Percentiles rank a stretch among this genome's conserved stretches.
Conservation (phyloP, 2,888 invertebrate genomes). For the Chrysolina oricalcia region DNA sequence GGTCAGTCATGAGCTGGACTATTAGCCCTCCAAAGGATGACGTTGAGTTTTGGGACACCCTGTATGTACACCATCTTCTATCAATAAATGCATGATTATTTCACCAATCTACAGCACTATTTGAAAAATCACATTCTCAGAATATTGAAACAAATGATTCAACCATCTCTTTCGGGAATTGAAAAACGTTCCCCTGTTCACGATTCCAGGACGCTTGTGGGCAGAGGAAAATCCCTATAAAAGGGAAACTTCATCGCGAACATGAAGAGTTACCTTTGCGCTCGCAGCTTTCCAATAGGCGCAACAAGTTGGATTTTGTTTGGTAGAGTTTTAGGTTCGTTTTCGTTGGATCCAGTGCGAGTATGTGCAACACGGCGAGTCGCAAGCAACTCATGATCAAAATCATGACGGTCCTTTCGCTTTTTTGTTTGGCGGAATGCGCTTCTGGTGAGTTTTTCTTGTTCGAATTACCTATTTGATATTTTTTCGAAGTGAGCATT, state of each 20-base stretch:
- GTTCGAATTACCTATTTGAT: background rate
- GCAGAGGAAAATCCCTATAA: slow-evolving; percentile 39
- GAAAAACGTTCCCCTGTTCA: background rate
- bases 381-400: slow-evolving; percentile 62
- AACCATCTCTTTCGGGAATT: too few relatives aligned
- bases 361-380: background rate
- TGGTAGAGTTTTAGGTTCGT: slow-evolving; percentile 10
- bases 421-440: slow-evolving; percentile 76
- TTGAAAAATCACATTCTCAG: too few relatives aligned
- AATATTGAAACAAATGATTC: background rate
- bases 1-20: too few relatives aligned
- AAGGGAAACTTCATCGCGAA: slow-evolving; percentile 44
- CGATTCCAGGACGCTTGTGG: slow-evolving; percentile 17
- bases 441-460: slow-evolving; percentile 74
- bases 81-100: too few relatives aligned
- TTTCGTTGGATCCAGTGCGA: slow-evolving; percentile 23
- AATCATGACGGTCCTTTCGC: slow-evolving; percentile 73
- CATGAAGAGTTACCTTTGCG: slow-evolving; percentile 36
- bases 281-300: slow-evolving; percentile 20
- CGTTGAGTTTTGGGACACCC: too few relatives aligned
- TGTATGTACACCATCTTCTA: too few relatives aligned
- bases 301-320: slow-evolving; percentile 31
- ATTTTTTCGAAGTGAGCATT: background rate
- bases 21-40: too few relatives aligned
- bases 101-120: too few relatives aligned